Conservation (phyloP, 1,140 invertebrate species). For the Fopius arisanus region DNA sequence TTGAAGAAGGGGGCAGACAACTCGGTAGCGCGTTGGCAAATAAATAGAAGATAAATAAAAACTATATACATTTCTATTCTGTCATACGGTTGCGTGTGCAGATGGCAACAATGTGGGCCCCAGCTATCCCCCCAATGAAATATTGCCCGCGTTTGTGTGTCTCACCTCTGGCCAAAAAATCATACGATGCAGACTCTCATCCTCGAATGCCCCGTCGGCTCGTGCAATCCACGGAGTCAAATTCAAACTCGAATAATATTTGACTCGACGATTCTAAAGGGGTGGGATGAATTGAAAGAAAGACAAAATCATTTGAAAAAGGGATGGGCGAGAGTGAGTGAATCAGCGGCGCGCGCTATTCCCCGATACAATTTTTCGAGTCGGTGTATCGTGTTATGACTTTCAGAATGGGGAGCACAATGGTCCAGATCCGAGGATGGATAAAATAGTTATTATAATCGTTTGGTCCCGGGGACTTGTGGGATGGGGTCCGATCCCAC, state of each 20-base stretch:
- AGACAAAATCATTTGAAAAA: not conserved
- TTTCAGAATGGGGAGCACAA: constrained; percentile 65
- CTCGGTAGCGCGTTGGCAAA: constrained; percentile 50
- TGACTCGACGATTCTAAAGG: too few relatives aligned
- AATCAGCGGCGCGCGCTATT: constrained; percentile 36
- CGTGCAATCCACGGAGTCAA: not conserved
- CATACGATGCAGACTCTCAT: not conserved
- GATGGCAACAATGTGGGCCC: constrained; percentile 63
- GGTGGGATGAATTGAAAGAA: not conserved
- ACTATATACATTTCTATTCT: constrained; percentile 37
- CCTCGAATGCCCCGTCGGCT: not conserved
- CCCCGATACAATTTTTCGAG: constrained; percentile 47
- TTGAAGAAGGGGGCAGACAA: not conserved
- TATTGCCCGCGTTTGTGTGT: constrained; percentile 51
- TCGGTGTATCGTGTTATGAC: constrained; percentile 63
- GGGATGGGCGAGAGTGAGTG: constrained; percentile 25
- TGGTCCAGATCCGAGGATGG: constrained; percentile 62
- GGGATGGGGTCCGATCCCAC: not conserved
- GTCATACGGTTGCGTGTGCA: constrained; percentile 58
- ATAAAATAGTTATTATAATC: constrained; percentile 67
- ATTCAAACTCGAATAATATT: not conserved
- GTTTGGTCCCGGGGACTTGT: constrained; percentile 46
- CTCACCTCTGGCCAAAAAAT: constrained; percentile 13
- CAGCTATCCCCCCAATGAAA: constrained; percentile 48
- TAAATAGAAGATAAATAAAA: constrained; percentile 65